These are phyloP conservation scores for Strix occidentalis DNA, from an alignment of 2,797 vertebrate genomes.

Conservation along the genomic window DNA sequence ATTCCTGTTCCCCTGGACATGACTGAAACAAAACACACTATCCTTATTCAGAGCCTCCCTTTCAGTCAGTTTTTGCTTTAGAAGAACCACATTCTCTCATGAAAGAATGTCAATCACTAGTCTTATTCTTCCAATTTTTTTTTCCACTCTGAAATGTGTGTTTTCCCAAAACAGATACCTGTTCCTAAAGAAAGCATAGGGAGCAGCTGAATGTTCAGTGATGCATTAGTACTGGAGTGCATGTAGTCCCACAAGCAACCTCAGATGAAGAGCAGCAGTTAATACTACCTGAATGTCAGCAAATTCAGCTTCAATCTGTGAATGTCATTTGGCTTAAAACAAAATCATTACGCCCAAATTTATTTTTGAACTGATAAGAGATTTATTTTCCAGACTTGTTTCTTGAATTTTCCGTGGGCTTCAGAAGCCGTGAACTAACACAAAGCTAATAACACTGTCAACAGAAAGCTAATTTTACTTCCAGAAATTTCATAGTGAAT, in stretches of 20 bases:
- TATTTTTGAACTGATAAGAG: background rate
- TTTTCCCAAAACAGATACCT: background rate
- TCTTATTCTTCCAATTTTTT: background rate
- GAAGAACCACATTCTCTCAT: background rate
- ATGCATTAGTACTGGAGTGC: background rate
- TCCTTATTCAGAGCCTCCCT: background rate
- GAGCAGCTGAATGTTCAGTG: background rate
- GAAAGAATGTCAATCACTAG: background rate
- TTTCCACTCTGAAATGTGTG: background rate
- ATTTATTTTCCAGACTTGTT: background rate
- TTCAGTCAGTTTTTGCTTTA: background rate
- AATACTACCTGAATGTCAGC: background rate
- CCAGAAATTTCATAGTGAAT: background rate
- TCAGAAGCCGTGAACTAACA: background rate
- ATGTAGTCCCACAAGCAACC: background rate
- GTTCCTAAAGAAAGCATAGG: background rate
- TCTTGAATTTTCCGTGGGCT: background rate
- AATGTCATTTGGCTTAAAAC: background rate
- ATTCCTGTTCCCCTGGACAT: background rate
- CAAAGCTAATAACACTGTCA: background rate
- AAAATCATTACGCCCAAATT: background rate
- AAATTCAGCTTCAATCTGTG: background rate
- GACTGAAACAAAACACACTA: background rate
- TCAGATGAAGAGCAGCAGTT: background rate
- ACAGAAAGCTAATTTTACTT: background rate